These are phyloP conservation scores for Dolomedes plantarius DNA, from an alignment of 2,888 invertebrate species.

Conservation along the genomic window DNA sequence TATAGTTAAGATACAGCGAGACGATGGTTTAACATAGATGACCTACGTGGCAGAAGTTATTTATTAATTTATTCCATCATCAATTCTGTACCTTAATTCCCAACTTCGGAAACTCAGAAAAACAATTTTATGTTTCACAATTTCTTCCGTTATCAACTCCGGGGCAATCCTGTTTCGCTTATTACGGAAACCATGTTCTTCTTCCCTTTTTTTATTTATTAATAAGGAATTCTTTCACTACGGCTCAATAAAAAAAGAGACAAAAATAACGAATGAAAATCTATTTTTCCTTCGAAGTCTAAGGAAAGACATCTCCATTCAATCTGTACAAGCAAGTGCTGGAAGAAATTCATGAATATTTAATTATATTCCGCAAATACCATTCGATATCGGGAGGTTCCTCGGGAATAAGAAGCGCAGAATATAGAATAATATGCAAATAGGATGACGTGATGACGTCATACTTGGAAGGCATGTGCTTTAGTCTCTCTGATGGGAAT, in stretches of 20 bases:
- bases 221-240: slow-evolving; percentile 7
- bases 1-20: no score
- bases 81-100: background rate
- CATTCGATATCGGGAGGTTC: slow-evolving; percentile 27
- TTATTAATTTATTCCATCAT: slow-evolving; percentile 1
- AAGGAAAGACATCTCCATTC: slow-evolving; percentile 7
- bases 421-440: slow-evolving; percentile 57
- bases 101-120: background rate
- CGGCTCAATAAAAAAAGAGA: background rate
- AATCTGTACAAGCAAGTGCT: background rate
- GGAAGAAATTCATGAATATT: slow-evolving; percentile 64
- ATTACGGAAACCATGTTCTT: background rate
- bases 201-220: background rate
- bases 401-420: slow-evolving; percentile 31
- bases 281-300: background rate
- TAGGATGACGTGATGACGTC: slow-evolving; percentile 10
- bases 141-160: background rate
- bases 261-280: slow-evolving; percentile 3
- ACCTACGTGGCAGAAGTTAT: no score
- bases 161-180: background rate
- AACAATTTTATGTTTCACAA: background rate
- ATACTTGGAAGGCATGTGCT: background rate
- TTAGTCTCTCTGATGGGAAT: no score
- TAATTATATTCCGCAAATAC: slow-evolving; percentile 58
- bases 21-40: no score